Conservation (phyloP, 2,888 invertebrate species). For the Sisyra nigra region DNA sequence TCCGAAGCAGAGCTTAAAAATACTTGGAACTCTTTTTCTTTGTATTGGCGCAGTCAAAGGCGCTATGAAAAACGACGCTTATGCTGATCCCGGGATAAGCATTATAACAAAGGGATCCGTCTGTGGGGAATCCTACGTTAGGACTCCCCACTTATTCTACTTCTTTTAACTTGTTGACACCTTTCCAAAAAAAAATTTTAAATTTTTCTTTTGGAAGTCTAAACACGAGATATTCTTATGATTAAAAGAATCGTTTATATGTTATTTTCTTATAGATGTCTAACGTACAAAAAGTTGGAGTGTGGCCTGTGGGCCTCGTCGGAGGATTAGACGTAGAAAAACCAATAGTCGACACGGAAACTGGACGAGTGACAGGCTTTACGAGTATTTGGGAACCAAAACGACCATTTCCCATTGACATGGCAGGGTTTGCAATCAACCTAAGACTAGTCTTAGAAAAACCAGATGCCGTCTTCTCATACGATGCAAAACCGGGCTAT, state of each 20-base stretch:
- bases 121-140: too few species aligned
- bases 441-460: constrained; percentile 52
- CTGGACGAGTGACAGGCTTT: constrained; percentile 42
- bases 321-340: constrained; percentile 88
- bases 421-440: constrained; percentile 93
- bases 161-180: too few species aligned
- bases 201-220: too few species aligned
- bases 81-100: too few species aligned
- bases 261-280: constrained; percentile 44
- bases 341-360: constrained; percentile 54
- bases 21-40: too few species aligned
- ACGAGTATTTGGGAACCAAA: constrained; percentile 77
- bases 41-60: too few species aligned
- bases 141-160: too few species aligned
- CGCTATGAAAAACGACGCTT: too few species aligned
- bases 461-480: constrained; percentile 63
- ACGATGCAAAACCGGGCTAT: constrained; percentile 73
- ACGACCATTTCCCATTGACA: constrained; percentile 89
- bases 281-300: constrained; percentile 67
- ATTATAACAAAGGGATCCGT: too few species aligned
- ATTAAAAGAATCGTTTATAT: neutral
- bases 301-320: constrained; percentile 93
- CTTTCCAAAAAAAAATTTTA: too few species aligned
- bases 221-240: constrained; percentile 6
- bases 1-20: too few species aligned